A percentile compares a stretch with the other conserved stretches of the same genome.
Evolutionary conservation across 2,797 vertebrate species (phyloP).

Genomic region (Pseudomugil gertrudae): DNA sequence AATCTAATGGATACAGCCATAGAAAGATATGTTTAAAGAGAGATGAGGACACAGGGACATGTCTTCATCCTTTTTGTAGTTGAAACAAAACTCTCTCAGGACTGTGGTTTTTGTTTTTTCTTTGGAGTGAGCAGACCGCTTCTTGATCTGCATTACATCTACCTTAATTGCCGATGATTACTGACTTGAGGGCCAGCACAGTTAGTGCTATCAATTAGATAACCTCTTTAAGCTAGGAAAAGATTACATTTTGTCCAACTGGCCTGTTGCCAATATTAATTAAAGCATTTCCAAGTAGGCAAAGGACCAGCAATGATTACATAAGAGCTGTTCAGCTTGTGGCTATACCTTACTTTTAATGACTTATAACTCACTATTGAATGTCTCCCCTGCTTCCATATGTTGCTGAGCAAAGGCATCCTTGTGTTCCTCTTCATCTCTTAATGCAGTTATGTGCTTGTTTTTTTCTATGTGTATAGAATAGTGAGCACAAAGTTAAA

Average conservation of each 20-base stretch:
- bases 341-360: constrained; percentile 48
- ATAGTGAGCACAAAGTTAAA: constrained; percentile 20
- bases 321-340: constrained; percentile 45
- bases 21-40: constrained; percentile 23
- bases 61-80: constrained; percentile 26
- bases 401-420: constrained; percentile 20
- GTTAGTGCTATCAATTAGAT: constrained; percentile 41
- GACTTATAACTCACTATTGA: constrained; percentile 39
- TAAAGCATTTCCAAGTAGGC: constrained; percentile 25
- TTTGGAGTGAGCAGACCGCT: constrained; percentile 6
- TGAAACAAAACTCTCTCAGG: constrained; percentile 33
- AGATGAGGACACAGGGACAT: constrained; percentile 24
- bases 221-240: constrained; percentile 29
- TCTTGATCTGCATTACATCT: constrained; percentile 46
- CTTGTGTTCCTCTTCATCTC: constrained; percentile 22
- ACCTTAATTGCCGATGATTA: constrained; percentile 52
- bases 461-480: constrained; percentile 31
- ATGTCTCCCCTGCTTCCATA: constrained; percentile 23
- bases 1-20: constrained; percentile 35
- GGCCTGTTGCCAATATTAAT: constrained; percentile 38
- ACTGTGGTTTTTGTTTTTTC: constrained; percentile 5
- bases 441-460: constrained; percentile 28
- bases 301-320: constrained; percentile 36
- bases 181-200: constrained; percentile 31
- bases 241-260: constrained; percentile 41